Evolutionary conservation across 2,888 invertebrate genomes (phyloP), one percentile per base, ranked within the genome.

Genomic region (Exephanes ischioxanthus): DNA sequence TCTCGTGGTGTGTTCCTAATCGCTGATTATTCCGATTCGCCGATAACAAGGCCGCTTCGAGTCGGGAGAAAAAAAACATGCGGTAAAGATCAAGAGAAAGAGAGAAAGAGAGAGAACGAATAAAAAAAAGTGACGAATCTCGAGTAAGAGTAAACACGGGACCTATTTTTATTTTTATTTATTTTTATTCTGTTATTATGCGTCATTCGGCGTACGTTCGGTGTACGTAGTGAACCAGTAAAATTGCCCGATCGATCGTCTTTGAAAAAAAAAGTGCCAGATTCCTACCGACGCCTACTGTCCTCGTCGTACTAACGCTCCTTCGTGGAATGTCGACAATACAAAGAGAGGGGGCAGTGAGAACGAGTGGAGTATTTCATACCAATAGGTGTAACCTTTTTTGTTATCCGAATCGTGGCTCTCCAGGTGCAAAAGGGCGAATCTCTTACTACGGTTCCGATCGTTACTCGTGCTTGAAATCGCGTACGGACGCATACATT

Each of bases 381-480:
- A 58, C 4, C 0, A 22, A 58, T 58, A 14, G 55, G 9, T 2
- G 22, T 19, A 55, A 22, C 19, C 11, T 58, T 26, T 58, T 58
- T 58, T 58, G 22, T n/a, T 16, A 2, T 26, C 11, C 22, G 11
- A 58, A 26, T 58, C 58, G 26, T 26, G 11, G 11, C 7, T 14
- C 14, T 58, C 26, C 22, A 58, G 26, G 26, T 14, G 6, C 14
- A 4, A 58, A 55, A 58, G 26, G 22, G 26, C 19, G 26, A 58
- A 58, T 11, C 63, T 75, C 26, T 70, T 55, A n/a, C 58, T 70
- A 63, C 73, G 51, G 72, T 63, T 73, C 22, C 82, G 82, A 85
- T 85, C 85, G 85, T 82, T 83, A 83, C 85, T 80, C 82, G 82
- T 67, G 72, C 71, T 79, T 82, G 67, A 68, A 61, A 83, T 71